Base-by-base conservation (phyloP, 2,888 invertebrate genomes). In the Macrophya annulata region DNA sequence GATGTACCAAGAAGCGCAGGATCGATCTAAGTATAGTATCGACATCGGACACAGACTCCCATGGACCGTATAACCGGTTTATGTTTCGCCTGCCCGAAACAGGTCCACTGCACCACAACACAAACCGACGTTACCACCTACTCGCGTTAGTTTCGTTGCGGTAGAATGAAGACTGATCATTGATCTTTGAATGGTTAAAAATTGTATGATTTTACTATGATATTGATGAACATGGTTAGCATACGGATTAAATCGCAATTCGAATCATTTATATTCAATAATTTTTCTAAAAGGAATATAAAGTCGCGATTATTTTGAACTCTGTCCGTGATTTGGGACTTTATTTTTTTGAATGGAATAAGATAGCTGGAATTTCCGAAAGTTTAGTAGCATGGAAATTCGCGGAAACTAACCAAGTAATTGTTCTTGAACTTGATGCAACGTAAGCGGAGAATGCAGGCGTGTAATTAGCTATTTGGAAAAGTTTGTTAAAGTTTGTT, bases 21-120 rank as follows among this genome's bases (percentile, higher is more conserved):
- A n/a, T 81, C 81, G 59, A 81, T 62, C 40, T 62, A 62, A 81
- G 59, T 81, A 62, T 81, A 62, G 51, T 81, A 81, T 43, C 43
- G 43, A 59, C 59, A 62, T 81, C 40, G 81, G 81, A 55, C 77
- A 77, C 77, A 31, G 81, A 59, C 40, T 81, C 81, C n/a, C n/a
- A n/a, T 51, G 79, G 59, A 31, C 51, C 76, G 4, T 17, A 77
- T 62, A 81, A 81, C 81, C 81, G 81, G 81, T 81, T 81, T 81
- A 12, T 81, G 21, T 81, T 62, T 81, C 62, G 59, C 81, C 81
- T 40, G 59, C 81, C 81, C 81, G 81, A 81, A 81, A 81, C 81
- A 62, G 81, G 81, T 81, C 81, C 81, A 62, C 62, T 62, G 62
- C 37, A 81, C 59, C 62, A 81, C 43, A 62, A 81, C 59, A 81